Conservation (phyloP, 1,140 invertebrate genomes). For the Hylaeus anthracinus region DNA sequence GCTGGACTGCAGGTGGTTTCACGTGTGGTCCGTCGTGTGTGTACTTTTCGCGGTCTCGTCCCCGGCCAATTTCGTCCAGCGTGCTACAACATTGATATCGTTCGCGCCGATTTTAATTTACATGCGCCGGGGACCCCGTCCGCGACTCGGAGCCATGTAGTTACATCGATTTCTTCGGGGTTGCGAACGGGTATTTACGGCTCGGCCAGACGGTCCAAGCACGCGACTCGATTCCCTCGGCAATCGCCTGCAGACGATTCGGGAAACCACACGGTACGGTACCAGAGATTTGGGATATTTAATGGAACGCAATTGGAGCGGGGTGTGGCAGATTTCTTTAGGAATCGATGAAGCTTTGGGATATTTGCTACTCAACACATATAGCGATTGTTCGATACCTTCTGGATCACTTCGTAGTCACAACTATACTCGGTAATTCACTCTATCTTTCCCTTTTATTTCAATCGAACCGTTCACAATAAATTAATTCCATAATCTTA, state of each 20-base stretch:
- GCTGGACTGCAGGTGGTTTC: constrained; percentile 62
- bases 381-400: no score
- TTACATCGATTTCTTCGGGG: not conserved
- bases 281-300: no score
- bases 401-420: no score
- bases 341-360: no score
- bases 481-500: not conserved
- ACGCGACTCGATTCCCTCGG: not conserved
- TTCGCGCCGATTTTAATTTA: constrained; percentile 8
- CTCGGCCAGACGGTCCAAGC: not conserved
- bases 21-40: constrained; percentile 67
- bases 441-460: no score
- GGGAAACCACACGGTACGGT: no score
- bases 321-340: no score
- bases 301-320: no score
- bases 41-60: constrained; percentile 26
- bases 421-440: no score
- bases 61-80: constrained; percentile 24
- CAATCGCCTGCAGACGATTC: no score
- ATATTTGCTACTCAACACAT: no score
- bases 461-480: not conserved
- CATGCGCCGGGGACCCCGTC: not conserved
- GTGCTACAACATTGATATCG: not conserved
- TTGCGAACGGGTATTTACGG: not conserved
- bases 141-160: not conserved